These are phyloP conservation scores for Sebastes paucispinis DNA, from an alignment of 2,797 vertebrate species.

Conservation along the genomic window DNA sequence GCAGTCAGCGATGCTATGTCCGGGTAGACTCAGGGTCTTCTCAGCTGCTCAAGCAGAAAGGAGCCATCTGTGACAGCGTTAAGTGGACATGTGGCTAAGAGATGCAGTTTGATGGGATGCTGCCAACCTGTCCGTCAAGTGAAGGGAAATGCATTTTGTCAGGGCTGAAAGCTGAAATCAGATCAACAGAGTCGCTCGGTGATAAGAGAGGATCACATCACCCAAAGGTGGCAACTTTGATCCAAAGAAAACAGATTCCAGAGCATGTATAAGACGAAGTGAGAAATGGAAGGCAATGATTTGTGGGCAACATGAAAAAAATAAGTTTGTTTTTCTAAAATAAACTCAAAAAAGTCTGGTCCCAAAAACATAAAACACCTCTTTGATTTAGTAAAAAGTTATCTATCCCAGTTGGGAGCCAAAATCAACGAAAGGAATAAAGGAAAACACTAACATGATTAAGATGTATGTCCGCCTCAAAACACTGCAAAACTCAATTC, in stretches of 20 bases:
- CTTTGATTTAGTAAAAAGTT: neutral
- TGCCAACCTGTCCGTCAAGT: constrained; percentile 26
- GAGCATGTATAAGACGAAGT: neutral
- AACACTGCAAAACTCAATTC: neutral
- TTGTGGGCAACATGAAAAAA: neutral
- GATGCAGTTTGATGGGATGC: constrained; percentile 26
- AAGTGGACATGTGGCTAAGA: constrained; percentile 38
- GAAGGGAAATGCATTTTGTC: constrained; percentile 11
- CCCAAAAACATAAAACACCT: neutral
- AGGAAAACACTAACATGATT: neutral
- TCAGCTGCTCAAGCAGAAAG: constrained; percentile 39
- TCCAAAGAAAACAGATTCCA: neutral
- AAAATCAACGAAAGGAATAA: neutral
- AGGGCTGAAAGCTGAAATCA: constrained; percentile 16
- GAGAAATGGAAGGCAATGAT: neutral
- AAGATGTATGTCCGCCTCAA: neutral
- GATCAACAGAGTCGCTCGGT: neutral
- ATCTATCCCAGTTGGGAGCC: neutral
- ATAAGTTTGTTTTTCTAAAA: neutral
- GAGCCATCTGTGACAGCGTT: constrained; percentile 42
- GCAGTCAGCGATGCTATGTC: constrained; percentile 16
- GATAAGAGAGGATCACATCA: neutral
- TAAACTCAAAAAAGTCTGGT: neutral
- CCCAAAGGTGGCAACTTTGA: neutral
- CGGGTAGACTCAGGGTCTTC: constrained; percentile 23